phyloP scores from a whole-genome alignment of 2,888 invertebrate species.

The Dermolepida albohirtum region DNA sequence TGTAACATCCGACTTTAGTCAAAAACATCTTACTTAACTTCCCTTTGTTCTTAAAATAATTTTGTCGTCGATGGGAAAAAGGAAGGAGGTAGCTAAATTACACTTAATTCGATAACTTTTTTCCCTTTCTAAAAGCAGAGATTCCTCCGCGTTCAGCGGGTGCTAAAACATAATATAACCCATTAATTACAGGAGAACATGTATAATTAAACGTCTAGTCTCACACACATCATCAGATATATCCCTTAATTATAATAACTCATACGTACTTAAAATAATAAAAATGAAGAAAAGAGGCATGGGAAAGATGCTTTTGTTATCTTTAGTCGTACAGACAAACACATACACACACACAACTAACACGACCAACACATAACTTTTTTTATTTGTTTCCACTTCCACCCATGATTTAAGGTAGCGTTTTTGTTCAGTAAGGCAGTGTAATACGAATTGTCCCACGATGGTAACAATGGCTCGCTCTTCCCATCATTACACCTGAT shows the following conservation, averaged over 20 bases:
- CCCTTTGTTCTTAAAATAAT: too few species aligned
- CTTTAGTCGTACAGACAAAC: slow-evolving; percentile 10
- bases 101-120: too few species aligned
- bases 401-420: slow-evolving; percentile 60
- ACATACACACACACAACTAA: too few species aligned
- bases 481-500: slow-evolving; percentile 67
- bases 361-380: slow-evolving; percentile 35
- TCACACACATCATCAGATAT: slow-evolving; percentile 60
- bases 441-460: slow-evolving; percentile 65
- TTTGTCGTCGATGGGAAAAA: too few species aligned
- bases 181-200: slow-evolving; percentile 14
- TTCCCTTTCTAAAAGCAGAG: too few species aligned
- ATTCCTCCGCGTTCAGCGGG: too few species aligned
- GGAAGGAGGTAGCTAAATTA: too few species aligned
- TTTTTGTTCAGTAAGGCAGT: slow-evolving; percentile 65
- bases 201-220: slow-evolving; percentile 58
- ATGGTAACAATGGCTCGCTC: slow-evolving; percentile 60
- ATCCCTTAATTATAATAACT: slow-evolving; percentile 61
- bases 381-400: slow-evolving; percentile 50
- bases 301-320: slow-evolving; percentile 53
- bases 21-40: too few species aligned
- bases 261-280: slow-evolving; percentile 57
- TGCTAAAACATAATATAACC: too few species aligned
- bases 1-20: too few species aligned
- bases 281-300: slow-evolving; percentile 56